phyloP scores from a whole-genome alignment of 1,140 invertebrate genomes.

The Mactra quadrangularis region DNA sequence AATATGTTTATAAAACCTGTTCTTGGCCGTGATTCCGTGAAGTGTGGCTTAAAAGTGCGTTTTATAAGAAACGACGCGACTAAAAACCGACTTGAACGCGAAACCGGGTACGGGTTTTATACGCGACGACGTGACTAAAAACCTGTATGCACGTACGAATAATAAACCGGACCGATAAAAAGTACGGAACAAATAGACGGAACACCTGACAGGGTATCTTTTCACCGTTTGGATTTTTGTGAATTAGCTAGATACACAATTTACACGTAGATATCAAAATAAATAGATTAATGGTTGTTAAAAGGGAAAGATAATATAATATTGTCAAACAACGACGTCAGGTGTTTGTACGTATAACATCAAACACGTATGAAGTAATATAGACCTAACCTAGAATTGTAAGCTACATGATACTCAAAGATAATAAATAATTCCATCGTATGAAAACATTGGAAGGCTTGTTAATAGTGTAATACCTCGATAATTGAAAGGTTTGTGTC shows the following conservation, averaged over 20 bases:
- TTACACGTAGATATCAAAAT: constrained; percentile 25
- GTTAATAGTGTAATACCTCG: no score
- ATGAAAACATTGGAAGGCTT: constrained; percentile 19
- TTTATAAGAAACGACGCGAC: no score
- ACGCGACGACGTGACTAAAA: no score
- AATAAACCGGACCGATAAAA: no score
- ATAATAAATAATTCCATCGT: constrained; percentile 52
- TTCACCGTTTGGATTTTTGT: not conserved
- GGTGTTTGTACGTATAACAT: constrained; percentile 22
- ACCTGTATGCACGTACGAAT: no score
- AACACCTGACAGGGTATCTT: no score
- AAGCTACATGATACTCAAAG: constrained; percentile 3
- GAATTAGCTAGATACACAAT: constrained; percentile 37
- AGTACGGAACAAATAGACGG: no score
- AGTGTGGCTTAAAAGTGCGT: no score
- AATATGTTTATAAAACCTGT: no score
- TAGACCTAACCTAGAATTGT: not conserved
- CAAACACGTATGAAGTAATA: not conserved
- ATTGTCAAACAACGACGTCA: constrained; percentile 45
- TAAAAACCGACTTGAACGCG: no score
- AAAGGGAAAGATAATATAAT: constrained; percentile 42
- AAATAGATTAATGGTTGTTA: constrained; percentile 55
- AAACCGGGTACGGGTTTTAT: no score
- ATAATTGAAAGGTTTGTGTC: constrained; percentile 45
- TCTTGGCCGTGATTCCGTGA: no score